Evolutionary conservation across 2,113 vertebrate genomes (phyloP).

Genomic region (Poecilia latipinna): DNA sequence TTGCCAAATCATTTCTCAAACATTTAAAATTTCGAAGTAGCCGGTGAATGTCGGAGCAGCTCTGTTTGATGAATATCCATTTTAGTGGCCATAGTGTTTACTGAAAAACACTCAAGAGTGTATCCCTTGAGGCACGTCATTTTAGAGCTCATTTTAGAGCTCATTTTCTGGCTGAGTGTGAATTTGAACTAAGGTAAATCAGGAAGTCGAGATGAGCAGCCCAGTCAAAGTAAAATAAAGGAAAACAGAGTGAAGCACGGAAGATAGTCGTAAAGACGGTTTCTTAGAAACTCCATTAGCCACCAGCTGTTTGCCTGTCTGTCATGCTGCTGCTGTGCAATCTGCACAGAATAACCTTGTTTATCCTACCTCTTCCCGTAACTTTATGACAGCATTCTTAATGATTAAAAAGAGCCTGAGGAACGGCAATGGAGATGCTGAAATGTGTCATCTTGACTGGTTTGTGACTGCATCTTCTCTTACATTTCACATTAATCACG

Average conservation of each 20-base stretch:
- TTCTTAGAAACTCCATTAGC: slow-evolving; percentile 48
- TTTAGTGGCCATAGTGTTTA: slow-evolving; percentile 36
- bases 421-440: slow-evolving; percentile 18
- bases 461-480: slow-evolving; percentile 24
- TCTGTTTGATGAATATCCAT: slow-evolving; percentile 42
- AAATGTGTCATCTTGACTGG: slow-evolving; percentile 34
- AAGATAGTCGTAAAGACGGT: slow-evolving; percentile 38
- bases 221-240: slow-evolving; percentile 19
- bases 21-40: slow-evolving; percentile 3
- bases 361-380: slow-evolving; percentile 28
- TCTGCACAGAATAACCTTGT: slow-evolving; percentile 54
- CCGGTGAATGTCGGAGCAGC: slow-evolving; percentile 12
- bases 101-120: slow-evolving; percentile 37
- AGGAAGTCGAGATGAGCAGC: slow-evolving; percentile 34
- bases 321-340: slow-evolving; percentile 21
- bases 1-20: slow-evolving; percentile 12
- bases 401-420: slow-evolving; percentile 44
- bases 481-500: slow-evolving; percentile 32
- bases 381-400: slow-evolving; percentile 31
- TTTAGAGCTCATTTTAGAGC: slow-evolving; percentile 28
- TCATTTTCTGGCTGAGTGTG: slow-evolving; percentile 59
- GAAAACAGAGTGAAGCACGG: slow-evolving; percentile 13
- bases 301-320: slow-evolving; percentile 62
- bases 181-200: slow-evolving; percentile 43
- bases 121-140: slow-evolving; percentile 43